Conservation (phyloP, 2,113 vertebrate species). For the Catharus fuscescens region DNA sequence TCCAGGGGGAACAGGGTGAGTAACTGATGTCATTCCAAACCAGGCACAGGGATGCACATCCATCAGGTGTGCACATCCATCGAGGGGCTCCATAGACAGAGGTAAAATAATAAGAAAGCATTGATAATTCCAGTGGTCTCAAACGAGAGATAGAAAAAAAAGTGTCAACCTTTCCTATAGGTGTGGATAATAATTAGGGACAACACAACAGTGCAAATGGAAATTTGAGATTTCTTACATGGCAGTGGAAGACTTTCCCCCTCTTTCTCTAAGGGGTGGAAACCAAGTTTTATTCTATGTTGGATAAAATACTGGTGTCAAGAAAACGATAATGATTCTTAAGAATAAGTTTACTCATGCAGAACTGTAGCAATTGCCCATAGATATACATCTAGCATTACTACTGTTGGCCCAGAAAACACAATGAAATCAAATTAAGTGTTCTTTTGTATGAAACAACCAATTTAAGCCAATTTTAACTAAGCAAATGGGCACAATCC, state of each 20-base stretch:
- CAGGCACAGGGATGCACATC: neutral
- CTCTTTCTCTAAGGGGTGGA: neutral
- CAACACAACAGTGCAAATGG: neutral
- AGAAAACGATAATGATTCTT: neutral
- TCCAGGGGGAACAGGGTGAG: neutral
- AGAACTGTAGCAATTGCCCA: neutral
- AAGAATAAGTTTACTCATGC: neutral
- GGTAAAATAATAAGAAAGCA: neutral
- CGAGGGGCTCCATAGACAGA: neutral
- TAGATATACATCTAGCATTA: neutral
- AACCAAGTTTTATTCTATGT: neutral
- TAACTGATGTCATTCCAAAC: neutral
- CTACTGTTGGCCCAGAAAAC: neutral
- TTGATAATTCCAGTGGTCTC: neutral
- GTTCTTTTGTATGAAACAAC: neutral
- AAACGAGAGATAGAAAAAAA: neutral
- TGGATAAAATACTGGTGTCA: neutral
- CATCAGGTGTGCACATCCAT: rapidly evolving
- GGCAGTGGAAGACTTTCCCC: neutral
- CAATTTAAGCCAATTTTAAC: neutral
- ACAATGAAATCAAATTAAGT: neutral
- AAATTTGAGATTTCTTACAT: neutral
- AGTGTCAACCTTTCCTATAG: neutral
- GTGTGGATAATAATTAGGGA: neutral
- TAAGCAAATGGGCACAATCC: neutral